A percentile compares a stretch with the other conserved stretches of the same genome.
Conservation (phyloP, 2,888 invertebrate genomes). For the Chrysotoxum bicinctum region DNA sequence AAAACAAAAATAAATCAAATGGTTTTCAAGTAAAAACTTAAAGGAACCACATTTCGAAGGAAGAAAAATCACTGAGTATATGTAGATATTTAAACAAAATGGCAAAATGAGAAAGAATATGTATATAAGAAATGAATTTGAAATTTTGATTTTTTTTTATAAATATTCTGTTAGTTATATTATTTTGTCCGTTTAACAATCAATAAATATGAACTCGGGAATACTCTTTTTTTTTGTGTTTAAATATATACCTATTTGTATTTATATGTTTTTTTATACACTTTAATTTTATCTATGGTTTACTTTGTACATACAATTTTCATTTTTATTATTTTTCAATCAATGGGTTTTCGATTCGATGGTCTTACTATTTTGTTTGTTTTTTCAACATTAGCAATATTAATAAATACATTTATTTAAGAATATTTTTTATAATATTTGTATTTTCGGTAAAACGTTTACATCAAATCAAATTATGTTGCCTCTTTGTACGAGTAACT, state of each 20-base stretch:
- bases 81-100: background rate
- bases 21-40: slow-evolving; percentile 5
- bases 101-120: slow-evolving; percentile 1
- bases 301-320: slow-evolving; percentile 65
- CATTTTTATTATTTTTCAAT: slow-evolving; percentile 42
- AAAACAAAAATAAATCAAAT: slow-evolving; percentile 21
- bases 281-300: slow-evolving; percentile 62
- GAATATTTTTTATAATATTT: slow-evolving; percentile 24
- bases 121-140: background rate
- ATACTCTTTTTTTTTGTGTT: slow-evolving; percentile 47
- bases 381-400: slow-evolving; percentile 38
- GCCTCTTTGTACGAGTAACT: slow-evolving; percentile 19
- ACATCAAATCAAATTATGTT: slow-evolving; percentile 45
- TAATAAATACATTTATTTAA: slow-evolving; percentile 45
- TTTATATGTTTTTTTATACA: slow-evolving; percentile 26
- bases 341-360: slow-evolving; percentile 54
- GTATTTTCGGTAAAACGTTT: slow-evolving; percentile 8
- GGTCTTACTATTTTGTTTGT: slow-evolving; percentile 20
- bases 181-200: slow-evolving; percentile 63
- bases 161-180: slow-evolving; percentile 38
- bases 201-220: slow-evolving; percentile 74
- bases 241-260: slow-evolving; percentile 36
- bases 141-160: slow-evolving; percentile 2
- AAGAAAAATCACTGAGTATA: slow-evolving; percentile 5
- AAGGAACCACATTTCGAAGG: background rate